Conservation (phyloP, 2,113 vertebrate species). For the Lipotes vexillifer region DNA sequence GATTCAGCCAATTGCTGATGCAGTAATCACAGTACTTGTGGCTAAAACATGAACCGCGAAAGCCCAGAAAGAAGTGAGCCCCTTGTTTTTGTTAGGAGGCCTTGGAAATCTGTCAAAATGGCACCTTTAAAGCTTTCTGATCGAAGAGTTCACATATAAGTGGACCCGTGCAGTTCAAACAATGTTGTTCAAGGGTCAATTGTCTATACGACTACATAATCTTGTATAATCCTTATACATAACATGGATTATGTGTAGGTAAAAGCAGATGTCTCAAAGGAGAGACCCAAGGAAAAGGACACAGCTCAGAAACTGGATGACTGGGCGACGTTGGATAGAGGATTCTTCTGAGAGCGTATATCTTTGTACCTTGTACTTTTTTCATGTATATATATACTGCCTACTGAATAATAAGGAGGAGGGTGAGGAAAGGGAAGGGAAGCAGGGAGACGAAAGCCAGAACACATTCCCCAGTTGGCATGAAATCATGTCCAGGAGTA, state of each 20-base stretch:
- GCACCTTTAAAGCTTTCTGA: not conserved
- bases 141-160: not conserved
- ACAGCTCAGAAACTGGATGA: not conserved
- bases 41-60: fast-evolving
- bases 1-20: not conserved
- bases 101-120: not conserved
- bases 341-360: not conserved
- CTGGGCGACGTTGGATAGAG: not conserved
- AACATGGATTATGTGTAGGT: not conserved
- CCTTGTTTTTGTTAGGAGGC: not conserved
- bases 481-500: fast-evolving
- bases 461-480: not conserved
- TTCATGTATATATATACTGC: fast-evolving
- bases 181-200: not conserved
- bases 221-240: not conserved
- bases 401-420: not conserved
- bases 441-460: not conserved
- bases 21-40: too few relatives aligned
- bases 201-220: too few relatives aligned
- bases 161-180: not conserved
- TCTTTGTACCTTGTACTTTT: not conserved
- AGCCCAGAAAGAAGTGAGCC: not conserved
- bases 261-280: not conserved
- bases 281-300: not conserved
- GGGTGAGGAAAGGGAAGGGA: not conserved